These are phyloP conservation scores for Sebastes dallii DNA, from an alignment of 2,797 vertebrate genomes.

Conservation along the genomic window DNA sequence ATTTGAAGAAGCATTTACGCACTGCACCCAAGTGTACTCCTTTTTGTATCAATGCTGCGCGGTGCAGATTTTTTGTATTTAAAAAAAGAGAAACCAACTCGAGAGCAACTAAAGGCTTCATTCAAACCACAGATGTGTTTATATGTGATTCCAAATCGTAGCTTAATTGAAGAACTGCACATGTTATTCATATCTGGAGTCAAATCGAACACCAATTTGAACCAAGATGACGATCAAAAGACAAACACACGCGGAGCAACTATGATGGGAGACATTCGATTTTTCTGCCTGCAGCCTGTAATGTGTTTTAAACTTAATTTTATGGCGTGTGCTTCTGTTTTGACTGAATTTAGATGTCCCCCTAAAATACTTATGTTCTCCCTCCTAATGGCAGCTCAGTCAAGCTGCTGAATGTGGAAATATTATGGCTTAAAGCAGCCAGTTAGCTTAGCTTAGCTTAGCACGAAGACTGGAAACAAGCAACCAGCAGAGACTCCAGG, in stretches of 20 bases:
- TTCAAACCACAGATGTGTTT: not conserved
- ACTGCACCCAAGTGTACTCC: not conserved
- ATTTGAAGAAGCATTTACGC: not conserved
- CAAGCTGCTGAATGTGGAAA: not conserved
- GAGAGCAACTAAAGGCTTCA: not conserved
- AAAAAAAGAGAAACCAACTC: not conserved
- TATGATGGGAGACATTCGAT: fast-evolving
- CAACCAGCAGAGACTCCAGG: not conserved
- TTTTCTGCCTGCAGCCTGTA: not conserved
- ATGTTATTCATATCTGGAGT: not conserved
- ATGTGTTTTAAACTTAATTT: constrained; percentile 10
- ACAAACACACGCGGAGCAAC: not conserved
- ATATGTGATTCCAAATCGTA: not conserved
- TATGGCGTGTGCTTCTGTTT: constrained; percentile 19
- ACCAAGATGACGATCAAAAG: not conserved
- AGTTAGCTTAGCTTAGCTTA: not conserved
- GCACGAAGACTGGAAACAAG: not conserved
- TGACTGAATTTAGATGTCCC: constrained; percentile 10
- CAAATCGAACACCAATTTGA: not conserved
- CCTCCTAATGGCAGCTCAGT: not conserved
- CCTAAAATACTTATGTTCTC: not conserved
- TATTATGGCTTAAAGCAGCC: not conserved
- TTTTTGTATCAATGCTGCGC: not conserved
- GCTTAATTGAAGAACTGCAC: not conserved
- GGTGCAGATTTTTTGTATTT: not conserved